Percentiles rank a stretch among this genome's conserved stretches.
phyloP scores from a whole-genome alignment of 2,888 invertebrate genomes.

The Macaria liturata region DNA sequence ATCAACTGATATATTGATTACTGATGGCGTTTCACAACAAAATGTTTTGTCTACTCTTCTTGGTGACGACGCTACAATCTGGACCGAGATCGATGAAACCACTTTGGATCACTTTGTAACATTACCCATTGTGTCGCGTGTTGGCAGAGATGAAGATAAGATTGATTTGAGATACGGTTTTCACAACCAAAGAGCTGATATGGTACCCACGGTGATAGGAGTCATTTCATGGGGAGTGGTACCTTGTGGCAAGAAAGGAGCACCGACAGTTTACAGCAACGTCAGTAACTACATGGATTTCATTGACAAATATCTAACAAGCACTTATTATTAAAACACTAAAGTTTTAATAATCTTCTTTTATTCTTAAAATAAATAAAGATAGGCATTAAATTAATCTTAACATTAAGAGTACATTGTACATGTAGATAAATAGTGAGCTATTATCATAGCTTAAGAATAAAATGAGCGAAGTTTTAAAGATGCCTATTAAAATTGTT shows the following conservation, averaged over 20 bases:
- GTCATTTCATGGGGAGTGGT: conserved; percentile 82
- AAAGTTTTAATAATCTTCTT: conserved; percentile 19
- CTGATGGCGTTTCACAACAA: background rate
- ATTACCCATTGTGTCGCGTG: too few relatives aligned
- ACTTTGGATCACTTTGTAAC: too few relatives aligned
- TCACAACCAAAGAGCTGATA: conserved; percentile 4
- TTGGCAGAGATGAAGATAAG: too few relatives aligned
- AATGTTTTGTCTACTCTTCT: background rate
- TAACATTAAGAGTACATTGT: too few relatives aligned
- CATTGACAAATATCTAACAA: conserved; percentile 55
- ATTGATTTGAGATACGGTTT: too few relatives aligned
- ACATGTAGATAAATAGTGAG: too few relatives aligned
- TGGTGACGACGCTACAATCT: too few relatives aligned
- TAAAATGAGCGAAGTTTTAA: too few relatives aligned
- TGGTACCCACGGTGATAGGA: conserved; percentile 67
- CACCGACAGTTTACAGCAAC: conserved; percentile 81
- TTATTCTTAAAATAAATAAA: conserved; percentile 5
- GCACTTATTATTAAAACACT: conserved; percentile 1
- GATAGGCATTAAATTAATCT: conserved; percentile 1
- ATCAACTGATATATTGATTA: conserved; percentile 1
- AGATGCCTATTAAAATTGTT: too few relatives aligned
- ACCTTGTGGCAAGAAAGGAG: conserved; percentile 77
- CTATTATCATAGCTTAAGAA: too few relatives aligned
- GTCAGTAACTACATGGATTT: conserved; percentile 75
- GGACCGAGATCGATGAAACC: too few relatives aligned